Conservation (phyloP, 2,888 invertebrate species). For the Meandrusa payeni region DNA sequence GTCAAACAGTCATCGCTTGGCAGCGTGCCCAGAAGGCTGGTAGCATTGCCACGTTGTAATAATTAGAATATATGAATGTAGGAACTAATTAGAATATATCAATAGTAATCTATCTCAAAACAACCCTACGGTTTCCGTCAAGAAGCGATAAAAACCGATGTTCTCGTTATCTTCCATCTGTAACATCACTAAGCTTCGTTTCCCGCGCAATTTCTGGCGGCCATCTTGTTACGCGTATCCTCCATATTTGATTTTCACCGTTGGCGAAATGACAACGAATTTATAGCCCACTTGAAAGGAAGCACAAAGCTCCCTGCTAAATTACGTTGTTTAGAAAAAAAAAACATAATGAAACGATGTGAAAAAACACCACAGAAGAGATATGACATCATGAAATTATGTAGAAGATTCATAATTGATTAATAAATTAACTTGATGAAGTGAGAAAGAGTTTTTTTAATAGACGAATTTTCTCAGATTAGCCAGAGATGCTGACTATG, state of each 20-base stretch:
- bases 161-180: slow-evolving; percentile 39
- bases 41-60: too few species aligned
- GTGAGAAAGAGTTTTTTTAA: too few species aligned
- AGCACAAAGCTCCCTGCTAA: slow-evolving; percentile 10
- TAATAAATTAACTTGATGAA: too few species aligned
- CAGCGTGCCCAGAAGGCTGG: too few species aligned
- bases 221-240: slow-evolving; percentile 38
- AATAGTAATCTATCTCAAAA: too few species aligned
- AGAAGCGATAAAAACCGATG: slow-evolving; percentile 40
- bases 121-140: too few species aligned
- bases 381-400: neutral
- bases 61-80: too few species aligned
- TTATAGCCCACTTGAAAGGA: slow-evolving; percentile 6
- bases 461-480: too few species aligned
- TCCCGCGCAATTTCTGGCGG: slow-evolving; percentile 46
- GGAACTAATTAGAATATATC: too few species aligned
- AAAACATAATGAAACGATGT: slow-evolving; percentile 1
- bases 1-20: too few species aligned
- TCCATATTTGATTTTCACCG: slow-evolving; percentile 11
- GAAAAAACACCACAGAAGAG: neutral
- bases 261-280: slow-evolving; percentile 2
- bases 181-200: slow-evolving; percentile 47
- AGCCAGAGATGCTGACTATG: too few species aligned
- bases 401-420: neutral
- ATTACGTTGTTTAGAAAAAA: slow-evolving; percentile 14